Evolutionary conservation across 2,113 vertebrate species (phyloP).

Genomic region (Centropus bengalensis): DNA sequence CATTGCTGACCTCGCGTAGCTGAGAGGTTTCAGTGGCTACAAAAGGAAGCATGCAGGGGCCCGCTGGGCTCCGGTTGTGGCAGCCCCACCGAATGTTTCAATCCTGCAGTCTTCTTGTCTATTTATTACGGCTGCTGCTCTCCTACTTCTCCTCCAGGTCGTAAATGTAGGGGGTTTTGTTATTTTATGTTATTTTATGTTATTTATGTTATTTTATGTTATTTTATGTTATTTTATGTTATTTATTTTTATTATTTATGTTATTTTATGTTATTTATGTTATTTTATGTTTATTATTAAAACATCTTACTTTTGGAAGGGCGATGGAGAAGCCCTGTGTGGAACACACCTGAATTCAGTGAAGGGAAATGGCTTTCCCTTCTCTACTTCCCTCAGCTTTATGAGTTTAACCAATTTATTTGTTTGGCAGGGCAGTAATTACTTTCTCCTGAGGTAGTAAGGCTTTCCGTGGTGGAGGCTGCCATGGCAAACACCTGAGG

Average conservation of each 20-base stretch:
- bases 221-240: too few species aligned
- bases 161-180: background rate
- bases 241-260: too few species aligned
- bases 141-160: background rate
- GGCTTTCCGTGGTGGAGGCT: background rate
- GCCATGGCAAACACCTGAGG: background rate
- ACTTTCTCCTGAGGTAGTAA: background rate
- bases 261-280: too few species aligned
- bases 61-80: background rate
- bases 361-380: background rate
- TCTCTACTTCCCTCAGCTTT: background rate
- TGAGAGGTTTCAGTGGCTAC: background rate
- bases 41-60: background rate
- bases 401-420: background rate
- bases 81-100: background rate
- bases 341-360: background rate
- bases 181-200: too few species aligned
- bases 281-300: too few species aligned
- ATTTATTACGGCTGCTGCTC: background rate
- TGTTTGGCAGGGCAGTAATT: background rate
- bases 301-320: background rate
- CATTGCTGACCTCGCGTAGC: background rate
- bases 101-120: background rate
- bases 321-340: background rate
- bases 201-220: too few species aligned